A percentile compares a stretch with the other conserved stretches of the same genome.
Evolutionary conservation across 2,797 vertebrate genomes (phyloP).

Genomic region (Lagodon rhomboides): DNA sequence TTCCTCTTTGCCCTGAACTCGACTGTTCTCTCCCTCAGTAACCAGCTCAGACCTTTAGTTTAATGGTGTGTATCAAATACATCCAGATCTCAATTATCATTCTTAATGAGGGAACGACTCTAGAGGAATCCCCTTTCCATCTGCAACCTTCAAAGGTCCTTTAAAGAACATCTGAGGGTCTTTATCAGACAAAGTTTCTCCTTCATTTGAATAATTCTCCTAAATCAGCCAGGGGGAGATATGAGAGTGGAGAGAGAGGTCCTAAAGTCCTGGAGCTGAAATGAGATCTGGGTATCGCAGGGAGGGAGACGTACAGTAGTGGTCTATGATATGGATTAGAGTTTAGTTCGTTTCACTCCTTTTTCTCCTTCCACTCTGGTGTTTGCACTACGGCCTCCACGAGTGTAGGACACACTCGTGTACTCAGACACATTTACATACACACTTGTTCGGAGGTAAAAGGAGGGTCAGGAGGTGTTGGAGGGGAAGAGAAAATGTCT

Average conservation of each 20-base stretch:
- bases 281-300: slow-evolving; percentile 72
- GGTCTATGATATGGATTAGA: slow-evolving; percentile 71
- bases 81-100: slow-evolving; percentile 82
- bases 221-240: slow-evolving; percentile 76
- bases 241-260: slow-evolving; percentile 64
- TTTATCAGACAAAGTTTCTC: slow-evolving; percentile 82
- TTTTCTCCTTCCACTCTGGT: slow-evolving; percentile 3
- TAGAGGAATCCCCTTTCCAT: slow-evolving; percentile 78
- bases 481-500: slow-evolving; percentile 67
- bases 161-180: slow-evolving; percentile 80
- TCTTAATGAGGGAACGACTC: slow-evolving; percentile 80
- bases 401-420: neutral
- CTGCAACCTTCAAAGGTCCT: slow-evolving; percentile 84
- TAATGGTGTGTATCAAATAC: slow-evolving; percentile 78
- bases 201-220: slow-evolving; percentile 84
- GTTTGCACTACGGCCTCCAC: slow-evolving; percentile 27
- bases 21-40: slow-evolving; percentile 52
- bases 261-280: slow-evolving; percentile 76
- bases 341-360: slow-evolving; percentile 40
- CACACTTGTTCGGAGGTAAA: slow-evolving; percentile 62
- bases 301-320: slow-evolving; percentile 37
- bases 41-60: slow-evolving; percentile 71
- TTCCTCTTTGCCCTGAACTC: slow-evolving; percentile 47
- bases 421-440: slow-evolving; percentile 40
- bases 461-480: slow-evolving; percentile 72